phyloP scores from a whole-genome alignment of 2,113 vertebrate species.

The Acanthochromis polyacanthus region DNA sequence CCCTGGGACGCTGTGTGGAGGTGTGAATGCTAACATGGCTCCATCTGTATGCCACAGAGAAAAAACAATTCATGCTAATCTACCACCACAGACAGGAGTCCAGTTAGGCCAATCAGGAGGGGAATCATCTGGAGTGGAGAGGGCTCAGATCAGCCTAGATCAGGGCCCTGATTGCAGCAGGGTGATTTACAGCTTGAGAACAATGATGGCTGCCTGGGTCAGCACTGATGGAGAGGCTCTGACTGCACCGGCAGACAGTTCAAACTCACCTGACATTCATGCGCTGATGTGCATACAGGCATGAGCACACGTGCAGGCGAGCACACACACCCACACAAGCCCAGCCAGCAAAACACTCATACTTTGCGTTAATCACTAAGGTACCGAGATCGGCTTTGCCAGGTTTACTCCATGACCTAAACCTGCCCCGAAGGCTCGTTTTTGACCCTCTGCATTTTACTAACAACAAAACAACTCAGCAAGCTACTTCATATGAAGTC shows the following conservation, averaged over 20 bases:
- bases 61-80: conserved; percentile 87
- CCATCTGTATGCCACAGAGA: conserved; percentile 80
- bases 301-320: conserved; percentile 23
- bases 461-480: conserved; percentile 86
- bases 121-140: conserved; percentile 85
- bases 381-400: conserved; percentile 24
- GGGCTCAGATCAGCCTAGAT: conserved; percentile 78
- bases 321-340: background rate
- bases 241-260: conserved; percentile 52
- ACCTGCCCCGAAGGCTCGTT: conserved; percentile 70
- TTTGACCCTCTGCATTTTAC: conserved; percentile 87
- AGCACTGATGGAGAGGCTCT: conserved; percentile 75
- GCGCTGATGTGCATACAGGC: conserved; percentile 55
- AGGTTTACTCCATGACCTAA: conserved; percentile 65
- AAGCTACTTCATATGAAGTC: conserved; percentile 82
- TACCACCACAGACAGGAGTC: conserved; percentile 83
- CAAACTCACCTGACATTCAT: conserved; percentile 70
- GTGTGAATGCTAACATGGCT: conserved; percentile 77
- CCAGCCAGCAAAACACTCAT: conserved; percentile 8
- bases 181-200: conserved; percentile 84
- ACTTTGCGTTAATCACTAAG: conserved; percentile 33
- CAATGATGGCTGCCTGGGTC: conserved; percentile 83
- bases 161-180: conserved; percentile 82
- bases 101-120: conserved; percentile 87
- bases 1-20: conserved; percentile 30